These are phyloP conservation scores for Phaenicophaeus curvirostris DNA, from an alignment of 2,797 vertebrate species.

Conservation along the genomic window DNA sequence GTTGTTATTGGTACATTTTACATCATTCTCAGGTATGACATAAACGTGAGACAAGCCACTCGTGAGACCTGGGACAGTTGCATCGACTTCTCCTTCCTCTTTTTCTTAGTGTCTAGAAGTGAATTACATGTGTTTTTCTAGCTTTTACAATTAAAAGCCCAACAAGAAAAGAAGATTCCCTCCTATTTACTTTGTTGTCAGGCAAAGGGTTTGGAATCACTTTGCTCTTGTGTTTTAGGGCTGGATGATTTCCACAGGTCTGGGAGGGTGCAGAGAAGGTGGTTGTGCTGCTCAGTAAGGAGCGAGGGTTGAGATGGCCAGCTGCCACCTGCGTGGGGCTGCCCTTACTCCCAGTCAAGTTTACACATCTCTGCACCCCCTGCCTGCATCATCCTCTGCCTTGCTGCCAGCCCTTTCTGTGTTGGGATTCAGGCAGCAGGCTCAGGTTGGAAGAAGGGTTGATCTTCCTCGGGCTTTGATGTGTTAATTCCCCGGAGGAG, in stretches of 20 bases:
- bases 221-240: background rate
- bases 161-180: background rate
- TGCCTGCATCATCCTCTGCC: background rate
- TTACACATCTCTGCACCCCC: background rate
- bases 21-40: background rate
- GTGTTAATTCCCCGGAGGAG: conserved; percentile 59
- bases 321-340: background rate
- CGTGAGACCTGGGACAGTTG: background rate
- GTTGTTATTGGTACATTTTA: background rate
- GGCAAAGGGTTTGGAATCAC: background rate
- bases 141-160: background rate
- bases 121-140: background rate
- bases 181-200: background rate
- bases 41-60: background rate
- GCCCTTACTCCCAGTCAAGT: background rate
- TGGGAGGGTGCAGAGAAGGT: background rate
- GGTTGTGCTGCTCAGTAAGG: background rate
- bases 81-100: background rate
- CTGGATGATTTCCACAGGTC: background rate
- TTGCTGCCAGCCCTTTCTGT: background rate
- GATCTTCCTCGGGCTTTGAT: conserved; percentile 53
- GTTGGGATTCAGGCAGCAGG: background rate
- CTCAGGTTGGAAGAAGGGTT: background rate
- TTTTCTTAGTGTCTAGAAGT: background rate
- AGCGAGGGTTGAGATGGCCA: background rate